Percentiles rank a stretch among this genome's conserved stretches.
phyloP scores from a whole-genome alignment of 2,888 invertebrate genomes.

The Ctenicera cuprea region DNA sequence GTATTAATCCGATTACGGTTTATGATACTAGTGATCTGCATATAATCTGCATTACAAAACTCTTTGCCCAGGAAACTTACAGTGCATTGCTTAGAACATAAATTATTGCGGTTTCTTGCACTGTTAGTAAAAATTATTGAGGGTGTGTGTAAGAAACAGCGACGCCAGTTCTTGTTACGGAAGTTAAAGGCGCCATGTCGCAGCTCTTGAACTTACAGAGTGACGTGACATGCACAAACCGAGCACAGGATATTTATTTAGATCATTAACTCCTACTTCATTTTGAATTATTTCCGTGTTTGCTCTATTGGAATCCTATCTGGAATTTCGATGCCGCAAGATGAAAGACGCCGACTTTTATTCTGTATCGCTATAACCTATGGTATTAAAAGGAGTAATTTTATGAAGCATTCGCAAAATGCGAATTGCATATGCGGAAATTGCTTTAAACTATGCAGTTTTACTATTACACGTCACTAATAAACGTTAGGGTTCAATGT shows the following conservation, averaged over 20 bases:
- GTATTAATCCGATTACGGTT: background rate
- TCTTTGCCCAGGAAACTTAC: background rate
- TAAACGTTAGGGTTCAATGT: too few species aligned
- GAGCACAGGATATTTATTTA: slow-evolving; percentile 16
- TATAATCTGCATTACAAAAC: background rate
- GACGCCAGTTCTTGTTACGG: slow-evolving; percentile 22
- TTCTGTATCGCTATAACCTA: background rate
- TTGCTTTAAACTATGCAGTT: background rate
- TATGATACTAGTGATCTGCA: background rate
- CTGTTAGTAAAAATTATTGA: background rate
- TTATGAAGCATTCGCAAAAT: background rate
- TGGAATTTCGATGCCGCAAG: slow-evolving; percentile 15
- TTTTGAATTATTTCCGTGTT: slow-evolving; percentile 27
- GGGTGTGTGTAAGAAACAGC: slow-evolving; percentile 10
- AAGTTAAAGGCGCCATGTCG: slow-evolving; percentile 28
- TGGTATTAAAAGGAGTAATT: background rate
- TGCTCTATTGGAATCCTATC: background rate
- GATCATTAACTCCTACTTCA: slow-evolving; percentile 27
- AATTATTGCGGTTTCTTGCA: background rate
- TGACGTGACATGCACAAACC: slow-evolving; percentile 15
- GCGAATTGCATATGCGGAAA: background rate
- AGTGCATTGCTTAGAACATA: background rate
- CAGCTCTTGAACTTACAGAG: slow-evolving; percentile 26
- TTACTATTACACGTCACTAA: too few species aligned
- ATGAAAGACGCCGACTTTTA: slow-evolving; percentile 19